Base-by-base conservation (phyloP, 2,888 invertebrate species). In the Watsonalla cultraria region DNA sequence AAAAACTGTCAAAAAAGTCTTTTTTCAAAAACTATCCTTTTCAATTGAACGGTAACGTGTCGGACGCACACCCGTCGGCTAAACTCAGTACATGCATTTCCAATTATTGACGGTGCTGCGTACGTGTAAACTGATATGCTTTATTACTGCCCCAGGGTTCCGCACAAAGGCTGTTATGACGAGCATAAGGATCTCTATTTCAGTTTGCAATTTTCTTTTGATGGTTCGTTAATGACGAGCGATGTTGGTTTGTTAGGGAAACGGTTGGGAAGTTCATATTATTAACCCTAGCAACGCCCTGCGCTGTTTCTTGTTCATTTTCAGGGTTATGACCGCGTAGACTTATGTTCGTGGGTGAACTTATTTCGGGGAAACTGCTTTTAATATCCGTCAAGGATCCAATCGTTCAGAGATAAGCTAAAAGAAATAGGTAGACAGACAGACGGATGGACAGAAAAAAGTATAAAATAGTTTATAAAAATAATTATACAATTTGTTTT, bases 31-130 rank as follows among this genome's bases (percentile, higher is more conserved):
- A 15, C 7, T 0, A 14, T 11, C 0, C 6, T 37, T 49, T 49
- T 7, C n/a, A 49, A 50, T 55, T 55, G 58, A 15, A 37, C 50
- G 13, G 46, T 45, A 47, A 55, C 62, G 58, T 49, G 45, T 33
- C n/a, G 52, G 60, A 57, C 45, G 47, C 55, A 49, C 15, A 49
- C 55, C 51, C 56, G 46, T 55, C 57, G 56, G 60, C 61, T 53
- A 57, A 56, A 56, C 47, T 47, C 51, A 48, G 55, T 63, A 82
- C 81, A 82, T 72, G 79, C 74, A 74, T 78, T 78, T 73, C 78
- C 82, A 82, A 83, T 82, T 83, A 82, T 72, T 68, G 70, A 55
- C 59, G 67, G 67, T 61, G 66, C 63, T 65, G 61, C 61, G 68
- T 57, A 62, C 73, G 66, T 72, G 79, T 76, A 67, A 73, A 60